Conservation (phyloP, 2,797 vertebrate genomes). For the Cryptoblepharus egeriae region DNA sequence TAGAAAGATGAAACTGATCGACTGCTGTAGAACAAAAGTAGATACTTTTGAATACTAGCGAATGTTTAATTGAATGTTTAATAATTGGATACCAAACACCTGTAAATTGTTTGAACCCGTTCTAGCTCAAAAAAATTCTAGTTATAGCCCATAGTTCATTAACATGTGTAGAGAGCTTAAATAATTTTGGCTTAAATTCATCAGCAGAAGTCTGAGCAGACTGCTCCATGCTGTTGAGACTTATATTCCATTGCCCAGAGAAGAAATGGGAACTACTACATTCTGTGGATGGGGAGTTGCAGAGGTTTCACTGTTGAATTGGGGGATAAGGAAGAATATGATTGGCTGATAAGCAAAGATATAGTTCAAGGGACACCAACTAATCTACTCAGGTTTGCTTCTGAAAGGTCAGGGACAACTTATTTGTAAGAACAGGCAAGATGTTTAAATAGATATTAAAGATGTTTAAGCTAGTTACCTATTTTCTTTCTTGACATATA, state of each 20-base stretch:
- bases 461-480: no score
- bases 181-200: background rate
- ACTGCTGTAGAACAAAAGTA: conserved; percentile 77
- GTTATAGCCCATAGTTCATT: background rate
- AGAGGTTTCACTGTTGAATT: no score
- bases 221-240: no score
- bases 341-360: background rate
- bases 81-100: background rate
- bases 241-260: no score
- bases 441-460: conserved; percentile 39
- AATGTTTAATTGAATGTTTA: no score
- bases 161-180: conserved; percentile 2
- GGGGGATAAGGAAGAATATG: no score
- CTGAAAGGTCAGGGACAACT: background rate
- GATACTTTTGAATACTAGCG: background rate
- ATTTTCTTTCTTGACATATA: conserved; percentile 91
- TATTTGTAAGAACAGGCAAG: background rate
- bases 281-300: no score
- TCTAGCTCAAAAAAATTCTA: background rate
- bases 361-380: background rate
- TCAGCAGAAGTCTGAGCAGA: no score
- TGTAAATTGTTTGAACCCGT: background rate
- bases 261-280: no score
- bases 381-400: background rate
- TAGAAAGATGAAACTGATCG: conserved; percentile 88